A percentile compares a stretch with the other conserved stretches of the same genome.
Conservation (phyloP, 92 coral and sea anemone species). For the Siderastrea radians region DNA sequence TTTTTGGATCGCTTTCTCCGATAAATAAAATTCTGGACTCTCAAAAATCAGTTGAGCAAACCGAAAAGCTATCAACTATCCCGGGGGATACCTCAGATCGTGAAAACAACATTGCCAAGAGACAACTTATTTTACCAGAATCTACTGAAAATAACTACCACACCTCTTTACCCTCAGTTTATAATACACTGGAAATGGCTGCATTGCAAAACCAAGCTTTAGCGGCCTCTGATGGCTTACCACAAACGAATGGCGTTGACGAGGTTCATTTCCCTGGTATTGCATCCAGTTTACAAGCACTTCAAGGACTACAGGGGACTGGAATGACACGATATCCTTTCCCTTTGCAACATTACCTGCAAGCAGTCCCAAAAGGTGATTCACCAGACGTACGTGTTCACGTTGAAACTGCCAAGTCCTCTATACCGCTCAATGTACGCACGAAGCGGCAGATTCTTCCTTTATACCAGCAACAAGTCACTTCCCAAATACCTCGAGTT, state of each 20-base stretch:
- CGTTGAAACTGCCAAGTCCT: conserved; percentile 90
- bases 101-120: conserved; percentile 27
- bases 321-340: not conserved
- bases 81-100: conserved; percentile 62
- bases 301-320: conserved; percentile 7
- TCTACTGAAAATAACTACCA: conserved; percentile 21
- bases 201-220: conserved; percentile 53
- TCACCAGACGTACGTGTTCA: conserved; percentile 85
- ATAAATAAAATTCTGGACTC: conserved; percentile 67
- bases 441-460: conserved; percentile 73
- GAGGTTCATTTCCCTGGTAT: conserved; percentile 29
- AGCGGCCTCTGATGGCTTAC: conserved; percentile 6
- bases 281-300: conserved; percentile 12
- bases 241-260: conserved; percentile 1
- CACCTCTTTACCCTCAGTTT: conserved; percentile 43
- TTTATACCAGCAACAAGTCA: conserved; percentile 50
- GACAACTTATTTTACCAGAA: conserved; percentile 42
- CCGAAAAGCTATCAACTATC: conserved; percentile 78
- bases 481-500: conserved; percentile 50
- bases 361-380: conserved; percentile 19
- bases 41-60: conserved; percentile 72
- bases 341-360: conserved; percentile 12
- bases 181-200: conserved; percentile 34
- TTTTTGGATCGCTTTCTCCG: conserved; percentile 77
- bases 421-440: conserved; percentile 65